Evolutionary conservation across 1,140 invertebrate genomes (phyloP), one percentile per base, ranked within the genome.

Genomic region (honey bee (Apis mellifera)): DNA sequence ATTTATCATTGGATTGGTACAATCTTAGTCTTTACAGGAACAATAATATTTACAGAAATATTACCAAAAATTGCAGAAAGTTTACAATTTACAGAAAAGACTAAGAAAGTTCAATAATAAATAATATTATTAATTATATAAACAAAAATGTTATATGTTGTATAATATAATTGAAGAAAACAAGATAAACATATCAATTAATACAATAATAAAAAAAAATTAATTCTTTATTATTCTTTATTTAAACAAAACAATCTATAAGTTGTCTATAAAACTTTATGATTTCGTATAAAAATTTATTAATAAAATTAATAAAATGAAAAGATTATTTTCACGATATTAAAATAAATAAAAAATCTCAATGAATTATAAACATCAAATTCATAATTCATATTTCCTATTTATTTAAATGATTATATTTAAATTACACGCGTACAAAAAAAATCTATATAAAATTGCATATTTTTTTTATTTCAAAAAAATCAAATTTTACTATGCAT

Each of bases 1-100:
- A 8, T 96, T 0, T 95, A 95, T 68, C 99, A 99, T 92, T 99
- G 99, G 98, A 90, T 98, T 65, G 99, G 99, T 42, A 98, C 99
- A 0, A 80, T 96, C 11, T 93, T 99, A 59, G 99, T 99, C 1
- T 99, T 99, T 93, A 91, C 96, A 48, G 99, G 99, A 11, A 99
- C 99, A 12, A 92, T 99, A 32, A 96, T 99, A 73, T 99, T 99
- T 91, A 97, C 97, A 1, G 97, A 98, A 93, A 87, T 98, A n/a
- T 32, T 93, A 62, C 85, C 90, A 81, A 94, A 90, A 86, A 89
- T 93, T 55, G 57, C 32, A 42, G 84, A 90, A 52, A 84, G 70
- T 69, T 52, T 92, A 11, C 26, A 50, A 54, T 26, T 62, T 21
- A 21, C 23, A 59, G 9, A 81, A 12, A 78, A 84, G 15, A 65